Base-by-base conservation (phyloP, 2,797 vertebrate species). In the Mionectes olivaceus region DNA sequence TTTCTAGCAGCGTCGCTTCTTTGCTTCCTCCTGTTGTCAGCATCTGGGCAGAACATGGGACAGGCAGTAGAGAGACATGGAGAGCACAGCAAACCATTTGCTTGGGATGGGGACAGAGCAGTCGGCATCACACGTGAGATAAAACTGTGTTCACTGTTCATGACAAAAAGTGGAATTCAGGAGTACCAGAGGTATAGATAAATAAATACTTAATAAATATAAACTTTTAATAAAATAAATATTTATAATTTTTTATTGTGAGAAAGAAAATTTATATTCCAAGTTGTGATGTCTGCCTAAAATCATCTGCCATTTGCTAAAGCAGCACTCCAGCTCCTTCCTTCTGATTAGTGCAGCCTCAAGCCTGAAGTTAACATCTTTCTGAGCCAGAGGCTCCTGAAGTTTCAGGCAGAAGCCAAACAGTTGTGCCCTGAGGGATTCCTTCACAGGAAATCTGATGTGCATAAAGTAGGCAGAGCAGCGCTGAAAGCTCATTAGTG, bases 351-450 rank as follows among this genome's bases (percentile, higher is more conserved):
- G 83, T 7, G 13, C 43, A 53, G 47, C 1, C 0, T 7, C 1
- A 5, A 49, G 83, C 69, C 9, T 81, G 81, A 81, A 64, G 87
- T 77, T 69, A 76, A 50, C 44, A 64, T 91, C 80, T 55, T 73
- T 18, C 64, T 30, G 55, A 90, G 85, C 89, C 85, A 80, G 64
- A 83, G 71, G 74, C 64, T 92, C 75, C 89, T 76, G 46, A 55
- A 94, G 75, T 47, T 94, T 87, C 57, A 69, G 64, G 46, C 46
- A 75, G 77, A 95, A 90, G 70, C 85, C 95, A 89, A 86, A 65
- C 44, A 64, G 39, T 59, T 76, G 67, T 88, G 89, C 63, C 94
- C 53, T 8, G 6, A 80, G 86, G 90, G 88, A 85, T 79, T 86
- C 70, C 82, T 93, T 74, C 17, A 2, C 22, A 28, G 75, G 88